Conservation (phyloP, 2,113 vertebrate genomes). For the Oenanthe oenanthe region DNA sequence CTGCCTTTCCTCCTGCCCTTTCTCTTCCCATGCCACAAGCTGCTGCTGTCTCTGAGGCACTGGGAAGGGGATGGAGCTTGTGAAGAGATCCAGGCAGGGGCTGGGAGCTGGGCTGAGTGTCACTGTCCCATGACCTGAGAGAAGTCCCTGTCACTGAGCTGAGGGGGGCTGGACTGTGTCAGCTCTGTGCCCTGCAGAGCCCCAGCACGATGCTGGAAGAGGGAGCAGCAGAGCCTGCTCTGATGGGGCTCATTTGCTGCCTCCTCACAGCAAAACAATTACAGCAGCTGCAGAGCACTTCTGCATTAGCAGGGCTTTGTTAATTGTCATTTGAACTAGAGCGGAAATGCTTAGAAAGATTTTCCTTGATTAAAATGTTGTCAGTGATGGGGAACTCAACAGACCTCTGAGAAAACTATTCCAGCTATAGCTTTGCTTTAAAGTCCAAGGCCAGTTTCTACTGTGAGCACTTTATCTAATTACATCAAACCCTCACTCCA, state of each 20-base stretch:
- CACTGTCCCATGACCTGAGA: neutral
- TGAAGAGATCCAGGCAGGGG: neutral
- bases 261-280: neutral
- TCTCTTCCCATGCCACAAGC: neutral
- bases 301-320: neutral
- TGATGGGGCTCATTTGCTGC: constrained; percentile 12
- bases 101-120: neutral
- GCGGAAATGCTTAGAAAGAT: neutral
- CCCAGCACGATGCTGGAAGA: neutral
- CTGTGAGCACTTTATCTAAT: neutral
- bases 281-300: neutral
- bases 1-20: neutral
- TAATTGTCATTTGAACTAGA: constrained; percentile 27
- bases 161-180: neutral
- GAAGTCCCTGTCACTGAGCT: neutral
- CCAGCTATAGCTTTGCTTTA: neutral
- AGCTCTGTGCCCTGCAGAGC: neutral
- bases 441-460: neutral
- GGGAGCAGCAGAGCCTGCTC: neutral
- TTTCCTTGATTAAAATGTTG: constrained; percentile 37
- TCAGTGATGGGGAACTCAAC: neutral
- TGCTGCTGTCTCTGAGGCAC: neutral
- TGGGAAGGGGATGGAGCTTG: neutral
- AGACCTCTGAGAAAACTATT: neutral
- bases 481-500: neutral